Evolutionary conservation across 2,113 vertebrate genomes (phyloP).

Genomic region (Sinosuthora webbiana): DNA sequence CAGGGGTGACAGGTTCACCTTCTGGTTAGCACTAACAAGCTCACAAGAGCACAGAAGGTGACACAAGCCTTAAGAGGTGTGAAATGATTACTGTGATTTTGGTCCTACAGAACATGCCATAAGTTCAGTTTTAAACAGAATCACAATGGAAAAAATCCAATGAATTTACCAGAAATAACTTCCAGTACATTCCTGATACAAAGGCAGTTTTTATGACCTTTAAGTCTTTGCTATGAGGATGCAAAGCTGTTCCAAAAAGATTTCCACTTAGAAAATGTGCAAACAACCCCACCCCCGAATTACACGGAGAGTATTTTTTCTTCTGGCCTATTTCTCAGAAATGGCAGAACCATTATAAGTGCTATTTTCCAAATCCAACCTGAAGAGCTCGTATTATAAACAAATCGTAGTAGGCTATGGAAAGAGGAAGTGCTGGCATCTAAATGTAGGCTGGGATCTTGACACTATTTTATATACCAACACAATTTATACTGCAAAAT

Average conservation of each 20-base stretch:
- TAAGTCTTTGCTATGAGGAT: neutral
- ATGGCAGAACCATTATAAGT: neutral
- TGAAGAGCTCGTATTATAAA: neutral
- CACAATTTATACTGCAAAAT: neutral
- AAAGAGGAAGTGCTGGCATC: neutral
- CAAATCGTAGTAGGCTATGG: neutral
- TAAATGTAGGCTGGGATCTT: neutral
- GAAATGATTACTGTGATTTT: neutral
- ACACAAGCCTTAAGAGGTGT: neutral
- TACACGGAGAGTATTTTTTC: neutral
- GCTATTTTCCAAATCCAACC: neutral
- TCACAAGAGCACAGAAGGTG: neutral
- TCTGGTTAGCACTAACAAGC: neutral
- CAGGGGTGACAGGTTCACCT: neutral
- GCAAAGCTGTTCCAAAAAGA: neutral
- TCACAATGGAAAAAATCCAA: neutral
- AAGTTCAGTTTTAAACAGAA: neutral
- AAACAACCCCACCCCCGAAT: neutral
- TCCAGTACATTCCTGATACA: neutral
- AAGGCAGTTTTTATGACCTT: neutral
- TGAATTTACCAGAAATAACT: neutral
- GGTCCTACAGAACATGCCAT: neutral
- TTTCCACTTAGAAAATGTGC: neutral
- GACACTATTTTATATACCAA: neutral
- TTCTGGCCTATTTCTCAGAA: neutral